These are phyloP conservation scores for Phaenicophaeus curvirostris DNA, from an alignment of 2,797 vertebrate species.

Conservation along the genomic window DNA sequence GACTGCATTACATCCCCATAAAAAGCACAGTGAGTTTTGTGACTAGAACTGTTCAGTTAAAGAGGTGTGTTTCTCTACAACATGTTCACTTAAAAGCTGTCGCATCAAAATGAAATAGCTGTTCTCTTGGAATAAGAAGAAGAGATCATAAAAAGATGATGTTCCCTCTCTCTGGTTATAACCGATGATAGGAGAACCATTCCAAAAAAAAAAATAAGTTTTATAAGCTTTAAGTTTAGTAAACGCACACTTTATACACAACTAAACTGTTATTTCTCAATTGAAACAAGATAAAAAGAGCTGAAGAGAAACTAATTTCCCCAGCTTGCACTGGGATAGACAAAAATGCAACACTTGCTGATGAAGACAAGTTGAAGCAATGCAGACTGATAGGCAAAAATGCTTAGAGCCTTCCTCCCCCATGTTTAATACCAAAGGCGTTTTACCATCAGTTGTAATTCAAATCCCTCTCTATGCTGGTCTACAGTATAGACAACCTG, in stretches of 20 bases:
- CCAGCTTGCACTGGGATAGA: background rate
- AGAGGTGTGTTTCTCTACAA: background rate
- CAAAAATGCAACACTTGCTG: background rate
- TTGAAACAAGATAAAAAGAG: background rate
- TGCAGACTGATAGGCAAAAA: background rate
- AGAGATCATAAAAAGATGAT: background rate
- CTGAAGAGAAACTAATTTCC: background rate
- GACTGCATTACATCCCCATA: background rate
- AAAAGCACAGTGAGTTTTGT: background rate
- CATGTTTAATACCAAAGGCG: background rate
- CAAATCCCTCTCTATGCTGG: background rate
- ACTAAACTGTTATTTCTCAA: background rate
- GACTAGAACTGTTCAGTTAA: background rate
- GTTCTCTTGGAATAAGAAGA: background rate
- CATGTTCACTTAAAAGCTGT: background rate
- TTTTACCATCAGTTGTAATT: background rate
- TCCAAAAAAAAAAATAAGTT: background rate
- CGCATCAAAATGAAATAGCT: background rate
- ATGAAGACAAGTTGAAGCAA: background rate
- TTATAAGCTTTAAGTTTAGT: background rate
- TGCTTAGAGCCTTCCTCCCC: background rate
- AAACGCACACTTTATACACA: background rate
- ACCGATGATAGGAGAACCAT: background rate
- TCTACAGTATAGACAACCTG: background rate
- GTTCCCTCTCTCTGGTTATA: background rate